Percentiles rank a stretch among this genome's conserved stretches.
Conservation (phyloP, 2,888 invertebrate species). For the Beris chalybata region DNA sequence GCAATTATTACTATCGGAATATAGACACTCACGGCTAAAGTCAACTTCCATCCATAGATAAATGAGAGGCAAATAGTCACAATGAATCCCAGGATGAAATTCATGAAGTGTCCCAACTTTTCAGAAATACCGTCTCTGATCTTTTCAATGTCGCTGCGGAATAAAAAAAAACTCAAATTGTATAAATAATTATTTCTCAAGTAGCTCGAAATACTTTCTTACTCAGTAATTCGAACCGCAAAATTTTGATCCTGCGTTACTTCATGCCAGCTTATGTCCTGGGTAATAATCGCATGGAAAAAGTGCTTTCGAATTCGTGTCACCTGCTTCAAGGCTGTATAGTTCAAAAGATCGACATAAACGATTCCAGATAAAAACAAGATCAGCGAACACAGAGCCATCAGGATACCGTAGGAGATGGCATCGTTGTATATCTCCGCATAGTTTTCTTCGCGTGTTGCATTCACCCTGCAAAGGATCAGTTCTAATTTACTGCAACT, state of each 20-base stretch:
- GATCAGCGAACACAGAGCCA: constrained; percentile 60
- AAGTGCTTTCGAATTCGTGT: constrained; percentile 63
- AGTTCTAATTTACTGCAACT: neutral
- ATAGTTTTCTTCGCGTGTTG: constrained; percentile 60
- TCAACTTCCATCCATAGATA: constrained; percentile 82
- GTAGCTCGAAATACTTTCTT: constrained; percentile 43
- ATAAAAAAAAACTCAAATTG: neutral
- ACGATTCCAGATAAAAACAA: constrained; percentile 65
- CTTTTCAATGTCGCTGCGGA: constrained; percentile 71
- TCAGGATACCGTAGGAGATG: constrained; percentile 61
- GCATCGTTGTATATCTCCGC: constrained; percentile 65
- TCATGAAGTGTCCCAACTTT: constrained; percentile 76
- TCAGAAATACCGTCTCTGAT: constrained; percentile 84
- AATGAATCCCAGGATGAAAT: constrained; percentile 55
- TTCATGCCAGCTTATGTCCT: constrained; percentile 75
- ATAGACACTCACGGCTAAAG: constrained; percentile 76
- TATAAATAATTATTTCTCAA: neutral
- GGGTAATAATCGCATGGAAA: constrained; percentile 65
- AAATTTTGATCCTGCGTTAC: constrained; percentile 69
- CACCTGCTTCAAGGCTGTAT: constrained; percentile 63
- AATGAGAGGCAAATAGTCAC: constrained; percentile 74
- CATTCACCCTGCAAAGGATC: constrained; percentile 56
- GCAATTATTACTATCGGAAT: constrained; percentile 76
- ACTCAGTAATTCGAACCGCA: constrained; percentile 73
- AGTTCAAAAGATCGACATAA: constrained; percentile 67